phyloP scores from a whole-genome alignment of 2,888 invertebrate genomes.

The Brenthis ino region DNA sequence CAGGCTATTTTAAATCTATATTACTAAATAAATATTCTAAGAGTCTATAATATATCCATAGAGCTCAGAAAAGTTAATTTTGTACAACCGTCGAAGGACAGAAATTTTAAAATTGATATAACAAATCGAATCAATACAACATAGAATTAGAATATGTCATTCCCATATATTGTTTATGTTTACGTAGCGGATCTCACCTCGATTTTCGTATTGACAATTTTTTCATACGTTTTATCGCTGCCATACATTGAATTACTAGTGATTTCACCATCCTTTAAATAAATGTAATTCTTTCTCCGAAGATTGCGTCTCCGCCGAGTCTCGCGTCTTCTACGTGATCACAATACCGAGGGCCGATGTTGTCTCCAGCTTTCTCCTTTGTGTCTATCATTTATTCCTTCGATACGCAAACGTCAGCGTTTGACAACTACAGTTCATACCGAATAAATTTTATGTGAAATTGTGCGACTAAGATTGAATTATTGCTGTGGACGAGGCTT shows the following conservation, averaged over 20 bases:
- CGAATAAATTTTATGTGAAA: constrained; percentile 77
- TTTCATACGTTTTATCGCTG: constrained; percentile 59
- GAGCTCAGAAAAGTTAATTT: no score
- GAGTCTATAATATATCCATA: no score
- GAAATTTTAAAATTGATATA: no score
- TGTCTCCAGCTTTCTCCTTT: constrained; percentile 69
- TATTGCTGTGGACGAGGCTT: constrained; percentile 69
- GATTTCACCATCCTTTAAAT: constrained; percentile 74
- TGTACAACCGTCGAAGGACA: no score
- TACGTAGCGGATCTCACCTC: neutral
- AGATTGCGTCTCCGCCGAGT: constrained; percentile 73
- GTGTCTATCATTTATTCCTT: constrained; percentile 77
- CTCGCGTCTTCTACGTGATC: constrained; percentile 72
- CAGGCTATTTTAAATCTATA: no score
- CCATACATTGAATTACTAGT: constrained; percentile 75
- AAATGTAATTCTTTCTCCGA: constrained; percentile 78
- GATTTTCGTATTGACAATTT: constrained; percentile 39
- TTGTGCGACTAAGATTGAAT: constrained; percentile 71
- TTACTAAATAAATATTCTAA: no score
- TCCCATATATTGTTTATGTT: no score
- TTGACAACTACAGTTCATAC: constrained; percentile 79
- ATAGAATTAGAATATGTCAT: no score
- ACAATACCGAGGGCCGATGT: constrained; percentile 64
- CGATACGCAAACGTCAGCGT: constrained; percentile 75
- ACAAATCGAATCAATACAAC: no score